Conservation (phyloP, 2,797 vertebrate genomes). For the Argyrosomus regius region DNA sequence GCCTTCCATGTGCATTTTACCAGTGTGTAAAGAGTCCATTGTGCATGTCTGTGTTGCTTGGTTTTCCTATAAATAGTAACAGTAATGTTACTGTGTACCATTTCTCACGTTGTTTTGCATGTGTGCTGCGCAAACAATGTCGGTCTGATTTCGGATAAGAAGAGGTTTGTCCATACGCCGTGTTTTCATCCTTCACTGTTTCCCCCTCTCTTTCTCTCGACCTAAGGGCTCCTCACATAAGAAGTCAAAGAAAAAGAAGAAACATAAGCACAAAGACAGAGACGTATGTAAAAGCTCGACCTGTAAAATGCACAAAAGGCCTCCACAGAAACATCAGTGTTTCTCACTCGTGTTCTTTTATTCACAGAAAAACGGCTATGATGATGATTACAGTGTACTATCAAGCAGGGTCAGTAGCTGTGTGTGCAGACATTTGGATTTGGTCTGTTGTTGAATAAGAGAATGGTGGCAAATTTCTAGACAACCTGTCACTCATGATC, state of each 20-base stretch:
- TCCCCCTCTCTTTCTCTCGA: slow-evolving; percentile 36
- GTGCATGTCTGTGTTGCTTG: background rate
- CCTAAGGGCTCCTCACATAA: slow-evolving; percentile 75
- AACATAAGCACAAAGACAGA: slow-evolving; percentile 79
- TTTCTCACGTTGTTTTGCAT: background rate
- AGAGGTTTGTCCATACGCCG: background rate
- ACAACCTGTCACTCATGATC: slow-evolving; percentile 10
- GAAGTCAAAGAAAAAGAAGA: slow-evolving; percentile 87
- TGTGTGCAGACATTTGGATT: slow-evolving; percentile 8
- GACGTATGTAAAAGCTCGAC: slow-evolving; percentile 71
- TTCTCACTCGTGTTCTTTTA: slow-evolving; percentile 53
- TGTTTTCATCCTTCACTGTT: background rate
- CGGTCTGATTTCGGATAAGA: slow-evolving; percentile 1
- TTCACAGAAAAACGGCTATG: slow-evolving; percentile 89
- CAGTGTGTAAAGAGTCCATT: background rate
- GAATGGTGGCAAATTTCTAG: background rate
- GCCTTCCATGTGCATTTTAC: background rate
- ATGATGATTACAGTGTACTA: slow-evolving; percentile 86
- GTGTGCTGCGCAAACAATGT: background rate
- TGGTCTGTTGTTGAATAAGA: background rate
- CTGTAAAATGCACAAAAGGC: background rate
- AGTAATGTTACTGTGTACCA: background rate
- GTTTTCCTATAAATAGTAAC: background rate
- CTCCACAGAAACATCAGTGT: background rate
- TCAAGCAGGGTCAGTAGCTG: slow-evolving; percentile 90